Base-by-base conservation (phyloP, 2,113 vertebrate species). In the Butastur rufipennis region DNA sequence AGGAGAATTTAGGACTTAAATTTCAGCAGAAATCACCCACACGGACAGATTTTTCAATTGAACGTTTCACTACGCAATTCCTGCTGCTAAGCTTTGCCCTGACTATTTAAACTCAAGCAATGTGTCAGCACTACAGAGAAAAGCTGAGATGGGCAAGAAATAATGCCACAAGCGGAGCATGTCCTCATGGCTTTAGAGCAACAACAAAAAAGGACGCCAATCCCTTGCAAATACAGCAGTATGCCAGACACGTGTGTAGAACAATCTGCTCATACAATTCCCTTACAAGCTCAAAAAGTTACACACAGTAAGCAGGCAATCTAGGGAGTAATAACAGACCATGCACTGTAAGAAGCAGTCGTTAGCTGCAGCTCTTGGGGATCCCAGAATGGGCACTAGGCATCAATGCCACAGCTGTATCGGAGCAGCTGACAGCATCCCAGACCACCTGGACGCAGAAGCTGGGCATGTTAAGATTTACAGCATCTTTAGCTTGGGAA, bases 341-440 rank as follows among this genome's bases (percentile, higher is more conserved):
- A 20, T 5, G 2, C 9, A 14, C 43, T 1, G 4, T 18, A 32
- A 1, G 7, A 59, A 29, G n/a, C 2, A 0, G 36, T 42, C 9
- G 0, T n/a, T 9, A 20, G 32, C 79, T 32, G 79, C 38, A 12
- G 53, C 50, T 43, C 52, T 52, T 15, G 1, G 16, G 40, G 80
- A 40, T 65, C 42, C 67, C 62, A 77, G 77, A 68, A 66, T 4
- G 14, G 68, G 20, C 31, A 40, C 15, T 8, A 53, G 14, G 80
- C 18, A 55, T 18, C 47, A 22, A 13, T 1, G 21, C 83, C 50
- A 23, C n/a, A 50, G 38, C 58, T 71, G 18, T 9, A 40, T 4
- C 3, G 2, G 38, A 62, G 61, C 1, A 0, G 32, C 25, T 73
- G 55, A 25, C 34, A 52, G 59, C 38, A 78, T 2, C 29, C 59